Percentiles rank a stretch among this genome's conserved stretches.
Conservation (phyloP, 92 coral and sea anemone genomes). For the Chrysogorgia sp. region DNA sequence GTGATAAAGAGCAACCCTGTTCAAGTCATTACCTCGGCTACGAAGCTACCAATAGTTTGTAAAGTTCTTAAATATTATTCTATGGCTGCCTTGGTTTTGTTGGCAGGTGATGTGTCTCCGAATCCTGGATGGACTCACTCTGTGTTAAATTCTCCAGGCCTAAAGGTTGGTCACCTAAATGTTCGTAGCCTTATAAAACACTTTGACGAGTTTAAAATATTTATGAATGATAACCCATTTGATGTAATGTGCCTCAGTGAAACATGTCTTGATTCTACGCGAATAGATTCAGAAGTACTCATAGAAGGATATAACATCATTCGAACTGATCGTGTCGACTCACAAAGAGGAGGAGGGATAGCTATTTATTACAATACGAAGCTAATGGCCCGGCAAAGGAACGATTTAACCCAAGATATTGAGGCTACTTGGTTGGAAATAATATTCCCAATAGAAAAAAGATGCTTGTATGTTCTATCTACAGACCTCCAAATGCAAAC, state of each 20-base stretch:
- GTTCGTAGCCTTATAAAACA: constrained; percentile 47
- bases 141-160: constrained; percentile 41
- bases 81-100: too few relatives aligned
- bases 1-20: too few relatives aligned
- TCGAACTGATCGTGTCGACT: background rate
- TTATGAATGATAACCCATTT: constrained; percentile 48
- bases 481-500: constrained; percentile 27
- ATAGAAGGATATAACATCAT: background rate
- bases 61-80: too few relatives aligned
- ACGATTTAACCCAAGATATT: background rate
- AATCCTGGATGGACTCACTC: constrained; percentile 57
- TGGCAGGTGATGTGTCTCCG: too few relatives aligned
- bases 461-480: constrained; percentile 40
- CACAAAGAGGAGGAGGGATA: background rate
- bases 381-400: constrained; percentile 6
- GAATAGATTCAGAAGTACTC: constrained; percentile 15
- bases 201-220: constrained; percentile 40
- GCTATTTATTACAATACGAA: background rate
- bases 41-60: too few relatives aligned
- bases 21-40: too few relatives aligned
- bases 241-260: constrained; percentile 48
- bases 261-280: constrained; percentile 52
- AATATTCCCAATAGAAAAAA: constrained; percentile 42
- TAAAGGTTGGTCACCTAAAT: constrained; percentile 47
- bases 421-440: constrained; percentile 41